phyloP scores from a whole-genome alignment of 2,797 vertebrate species.

The Helarctos malayanus region DNA sequence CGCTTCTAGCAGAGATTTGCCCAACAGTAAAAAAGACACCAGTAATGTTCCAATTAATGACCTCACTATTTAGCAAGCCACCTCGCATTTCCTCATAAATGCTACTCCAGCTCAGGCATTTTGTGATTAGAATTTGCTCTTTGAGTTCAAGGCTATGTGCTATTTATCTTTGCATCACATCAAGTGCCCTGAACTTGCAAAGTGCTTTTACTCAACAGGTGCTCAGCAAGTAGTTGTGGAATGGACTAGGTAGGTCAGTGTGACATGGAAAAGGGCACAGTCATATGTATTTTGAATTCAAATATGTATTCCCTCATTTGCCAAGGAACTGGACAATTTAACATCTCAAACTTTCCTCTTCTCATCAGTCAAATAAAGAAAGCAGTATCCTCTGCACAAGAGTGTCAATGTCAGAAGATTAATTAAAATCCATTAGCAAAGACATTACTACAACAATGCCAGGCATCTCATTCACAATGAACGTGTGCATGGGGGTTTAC shows the following conservation, averaged over 20 bases:
- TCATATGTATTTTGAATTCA: neutral
- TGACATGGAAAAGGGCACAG: neutral
- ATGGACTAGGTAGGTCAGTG: neutral
- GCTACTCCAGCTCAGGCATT: neutral
- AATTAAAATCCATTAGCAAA: conserved; percentile 1
- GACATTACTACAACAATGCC: neutral
- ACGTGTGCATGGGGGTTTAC: neutral
- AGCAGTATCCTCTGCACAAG: neutral
- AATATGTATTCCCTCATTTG: neutral
- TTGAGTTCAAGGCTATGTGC: neutral
- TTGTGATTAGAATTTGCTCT: neutral
- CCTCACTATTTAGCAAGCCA: neutral
- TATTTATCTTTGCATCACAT: neutral
- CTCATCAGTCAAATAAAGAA: conserved; percentile 10
- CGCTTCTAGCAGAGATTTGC: neutral
- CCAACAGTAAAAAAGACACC: neutral
- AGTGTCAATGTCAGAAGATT: neutral
- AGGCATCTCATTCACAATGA: neutral
- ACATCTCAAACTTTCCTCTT: neutral
- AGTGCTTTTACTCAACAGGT: neutral
- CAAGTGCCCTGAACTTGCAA: neutral
- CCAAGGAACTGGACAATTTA: neutral
- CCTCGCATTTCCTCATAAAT: neutral
- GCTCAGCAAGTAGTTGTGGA: neutral
- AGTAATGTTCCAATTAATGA: neutral